phyloP scores from a whole-genome alignment of 2,797 vertebrate genomes.

The Dryobates pubescens region DNA sequence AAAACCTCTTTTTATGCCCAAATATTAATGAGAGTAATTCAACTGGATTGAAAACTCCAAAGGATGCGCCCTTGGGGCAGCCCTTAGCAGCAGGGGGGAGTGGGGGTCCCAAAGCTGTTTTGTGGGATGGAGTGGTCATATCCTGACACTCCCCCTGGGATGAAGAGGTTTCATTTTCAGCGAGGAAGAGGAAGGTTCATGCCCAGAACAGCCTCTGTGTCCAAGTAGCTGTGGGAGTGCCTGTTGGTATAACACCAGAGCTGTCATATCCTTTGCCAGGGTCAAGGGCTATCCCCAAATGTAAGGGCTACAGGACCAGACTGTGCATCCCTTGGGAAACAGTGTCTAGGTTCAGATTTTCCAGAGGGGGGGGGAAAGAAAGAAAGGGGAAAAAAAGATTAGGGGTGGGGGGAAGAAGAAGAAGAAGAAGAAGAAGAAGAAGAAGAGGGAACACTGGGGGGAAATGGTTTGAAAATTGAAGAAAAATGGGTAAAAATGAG shows the following conservation, averaged over 20 bases:
- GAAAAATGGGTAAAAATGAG: neutral
- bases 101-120: neutral
- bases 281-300: rapidly evolving
- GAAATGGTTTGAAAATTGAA: neutral
- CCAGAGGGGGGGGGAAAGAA: no score
- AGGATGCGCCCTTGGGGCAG: neutral
- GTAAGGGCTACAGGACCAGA: rapidly evolving
- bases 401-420: neutral
- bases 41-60: neutral
- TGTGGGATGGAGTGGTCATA: rapidly evolving
- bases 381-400: neutral
- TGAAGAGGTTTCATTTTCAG: neutral
- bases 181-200: neutral
- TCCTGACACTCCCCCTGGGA: neutral
- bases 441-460: neutral
- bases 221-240: rapidly evolving
- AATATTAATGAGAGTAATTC: neutral
- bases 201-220: neutral
- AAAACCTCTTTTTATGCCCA: neutral
- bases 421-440: neutral
- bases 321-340: neutral
- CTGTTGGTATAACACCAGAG: neutral
- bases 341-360: neutral
- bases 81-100: rapidly evolving
- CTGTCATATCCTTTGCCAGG: neutral